phyloP scores from a whole-genome alignment of 1,140 invertebrate genomes.

The Antheraea mylitta region DNA sequence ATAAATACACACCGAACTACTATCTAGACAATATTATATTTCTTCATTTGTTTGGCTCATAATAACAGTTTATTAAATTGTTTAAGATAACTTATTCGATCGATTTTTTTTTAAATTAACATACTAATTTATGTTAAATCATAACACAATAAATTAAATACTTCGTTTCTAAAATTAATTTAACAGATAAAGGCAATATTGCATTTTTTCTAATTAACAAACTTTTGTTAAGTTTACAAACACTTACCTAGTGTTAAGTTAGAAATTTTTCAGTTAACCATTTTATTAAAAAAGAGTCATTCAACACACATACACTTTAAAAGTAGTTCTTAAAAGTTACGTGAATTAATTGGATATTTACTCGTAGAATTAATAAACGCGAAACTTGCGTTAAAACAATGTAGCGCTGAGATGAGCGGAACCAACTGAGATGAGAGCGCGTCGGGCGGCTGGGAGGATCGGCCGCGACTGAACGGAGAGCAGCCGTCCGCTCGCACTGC shows the following conservation, averaged over 20 bases:
- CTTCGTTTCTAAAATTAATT: not conserved
- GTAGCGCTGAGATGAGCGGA: not conserved
- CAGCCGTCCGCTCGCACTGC: constrained; percentile 45
- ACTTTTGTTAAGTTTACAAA: constrained; percentile 3
- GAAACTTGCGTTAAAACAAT: constrained; percentile 28
- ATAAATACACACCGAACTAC: not conserved
- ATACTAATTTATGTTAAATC: not conserved
- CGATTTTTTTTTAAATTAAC: too few species aligned
- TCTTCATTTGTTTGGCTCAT: too few species aligned
- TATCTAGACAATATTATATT: too few species aligned
- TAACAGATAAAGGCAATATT: not conserved
- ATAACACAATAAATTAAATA: not conserved
- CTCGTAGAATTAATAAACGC: not conserved
- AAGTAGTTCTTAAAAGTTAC: constrained; percentile 22
- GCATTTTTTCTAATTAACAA: not conserved
- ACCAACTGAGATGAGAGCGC: constrained; percentile 15
- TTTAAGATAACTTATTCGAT: too few species aligned
- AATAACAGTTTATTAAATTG: too few species aligned
- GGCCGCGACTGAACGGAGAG: constrained; percentile 57
- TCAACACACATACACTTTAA: constrained; percentile 26
- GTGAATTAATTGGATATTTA: not conserved
- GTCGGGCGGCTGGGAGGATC: constrained; percentile 32
- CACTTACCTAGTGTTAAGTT: constrained; percentile 5
- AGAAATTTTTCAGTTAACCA: constrained; percentile 31
- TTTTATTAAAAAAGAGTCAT: constrained; percentile 25